A percentile compares a stretch with the other conserved stretches of the same genome.
Conservation (phyloP, 1,140 invertebrate species). For the Pseudomyrmex sp. region DNA sequence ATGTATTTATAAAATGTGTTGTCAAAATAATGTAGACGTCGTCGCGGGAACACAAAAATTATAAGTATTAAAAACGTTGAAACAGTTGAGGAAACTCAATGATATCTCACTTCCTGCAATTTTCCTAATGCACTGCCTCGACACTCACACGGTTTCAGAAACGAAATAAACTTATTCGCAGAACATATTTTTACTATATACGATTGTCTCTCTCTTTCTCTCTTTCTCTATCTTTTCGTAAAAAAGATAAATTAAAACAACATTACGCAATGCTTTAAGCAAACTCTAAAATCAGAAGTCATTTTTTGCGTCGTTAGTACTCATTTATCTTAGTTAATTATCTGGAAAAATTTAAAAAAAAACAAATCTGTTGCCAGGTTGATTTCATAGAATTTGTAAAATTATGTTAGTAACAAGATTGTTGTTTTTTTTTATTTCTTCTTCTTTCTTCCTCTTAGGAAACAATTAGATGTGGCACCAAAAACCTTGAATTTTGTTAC, state of each 20-base stretch:
- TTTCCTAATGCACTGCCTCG: neutral
- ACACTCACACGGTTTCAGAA: neutral
- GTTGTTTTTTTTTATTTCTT: neutral
- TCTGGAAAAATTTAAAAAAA: neutral
- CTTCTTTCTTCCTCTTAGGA: neutral
- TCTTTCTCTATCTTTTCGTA: neutral
- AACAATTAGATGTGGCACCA: slow-evolving; percentile 13
- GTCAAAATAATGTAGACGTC: neutral
- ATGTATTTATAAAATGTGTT: neutral
- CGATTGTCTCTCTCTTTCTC: neutral
- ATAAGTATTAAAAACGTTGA: neutral
- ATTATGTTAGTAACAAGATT: slow-evolving; percentile 18
- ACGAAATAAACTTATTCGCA: slow-evolving; percentile 1
- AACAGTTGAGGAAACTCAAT: slow-evolving; percentile 30
- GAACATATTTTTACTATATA: neutral
- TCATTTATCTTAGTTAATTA: neutral
- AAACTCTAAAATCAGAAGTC: neutral
- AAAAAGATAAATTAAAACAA: too few relatives aligned
- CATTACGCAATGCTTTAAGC: neutral
- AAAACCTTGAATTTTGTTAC: neutral
- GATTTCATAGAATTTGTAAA: neutral
- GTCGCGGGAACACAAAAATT: neutral
- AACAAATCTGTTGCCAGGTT: neutral
- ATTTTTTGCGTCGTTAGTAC: neutral
- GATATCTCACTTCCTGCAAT: slow-evolving; percentile 55